Evolutionary conservation across 1,140 invertebrate genomes (phyloP).

Genomic region (Ostrea denselamellosa): DNA sequence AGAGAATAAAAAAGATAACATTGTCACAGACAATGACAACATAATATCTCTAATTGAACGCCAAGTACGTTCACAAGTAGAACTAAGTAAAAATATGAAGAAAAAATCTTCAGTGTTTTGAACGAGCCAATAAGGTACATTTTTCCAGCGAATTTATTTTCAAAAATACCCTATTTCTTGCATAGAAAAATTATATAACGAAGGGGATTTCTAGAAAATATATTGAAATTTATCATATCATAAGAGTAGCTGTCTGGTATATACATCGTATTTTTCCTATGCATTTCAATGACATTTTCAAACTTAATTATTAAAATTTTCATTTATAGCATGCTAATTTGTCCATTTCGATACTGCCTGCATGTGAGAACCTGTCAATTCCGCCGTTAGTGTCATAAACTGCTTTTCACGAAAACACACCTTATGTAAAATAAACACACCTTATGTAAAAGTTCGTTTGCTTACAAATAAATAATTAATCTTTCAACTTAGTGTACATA

Average conservation of each 20-base stretch:
- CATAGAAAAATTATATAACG: neutral
- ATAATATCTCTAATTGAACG: too few relatives aligned
- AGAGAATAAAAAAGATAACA: too few relatives aligned
- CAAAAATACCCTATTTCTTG: too few relatives aligned
- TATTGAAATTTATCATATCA: neutral
- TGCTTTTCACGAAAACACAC: conserved; percentile 7
- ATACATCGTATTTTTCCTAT: neutral
- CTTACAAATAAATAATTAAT: conserved; percentile 37
- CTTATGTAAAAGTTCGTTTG: neutral
- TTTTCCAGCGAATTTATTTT: too few relatives aligned
- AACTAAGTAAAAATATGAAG: too few relatives aligned
- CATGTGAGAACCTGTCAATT: neutral
- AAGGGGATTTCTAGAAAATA: neutral
- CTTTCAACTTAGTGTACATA: neutral
- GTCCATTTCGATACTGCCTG: neutral
- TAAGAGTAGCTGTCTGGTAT: neutral
- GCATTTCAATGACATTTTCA: neutral
- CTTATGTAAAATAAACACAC: neutral
- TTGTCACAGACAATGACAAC: too few relatives aligned
- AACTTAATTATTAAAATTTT: neutral
- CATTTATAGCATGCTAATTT: conserved; percentile 25
- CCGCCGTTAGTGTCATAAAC: neutral
- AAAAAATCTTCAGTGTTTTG: too few relatives aligned
- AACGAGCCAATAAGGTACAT: too few relatives aligned
- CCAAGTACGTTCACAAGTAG: too few relatives aligned